Conservation (phyloP, 2,113 vertebrate species). For the Peromyscus polionotus region DNA sequence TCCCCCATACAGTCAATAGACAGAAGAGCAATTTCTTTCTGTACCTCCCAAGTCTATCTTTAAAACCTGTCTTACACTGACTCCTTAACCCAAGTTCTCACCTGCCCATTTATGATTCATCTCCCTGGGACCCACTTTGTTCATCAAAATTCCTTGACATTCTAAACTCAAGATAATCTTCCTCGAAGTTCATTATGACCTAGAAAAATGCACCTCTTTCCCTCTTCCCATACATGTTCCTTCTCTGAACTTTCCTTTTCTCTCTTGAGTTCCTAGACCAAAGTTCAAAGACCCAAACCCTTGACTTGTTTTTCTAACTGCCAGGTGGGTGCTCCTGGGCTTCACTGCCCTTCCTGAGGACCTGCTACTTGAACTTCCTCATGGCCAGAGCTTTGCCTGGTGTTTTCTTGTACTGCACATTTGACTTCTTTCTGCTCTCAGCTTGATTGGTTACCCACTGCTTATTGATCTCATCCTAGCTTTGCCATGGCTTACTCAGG, state of each 20-base stretch:
- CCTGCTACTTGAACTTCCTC: not conserved
- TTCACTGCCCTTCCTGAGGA: too few species aligned
- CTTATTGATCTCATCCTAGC: not conserved
- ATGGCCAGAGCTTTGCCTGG: not conserved
- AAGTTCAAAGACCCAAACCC: not conserved
- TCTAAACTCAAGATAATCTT: not conserved
- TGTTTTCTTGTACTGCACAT: not conserved
- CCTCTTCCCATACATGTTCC: fast-evolving
- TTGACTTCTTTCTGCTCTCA: not conserved
- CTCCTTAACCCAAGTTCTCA: not conserved
- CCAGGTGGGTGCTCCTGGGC: not conserved
- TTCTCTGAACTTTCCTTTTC: not conserved
- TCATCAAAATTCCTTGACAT: not conserved
- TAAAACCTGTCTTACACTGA: not conserved
- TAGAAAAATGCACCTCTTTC: not conserved
- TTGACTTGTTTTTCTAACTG: not conserved
- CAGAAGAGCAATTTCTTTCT: not conserved
- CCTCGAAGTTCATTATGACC: not conserved
- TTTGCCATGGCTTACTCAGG: not conserved
- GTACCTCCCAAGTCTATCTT: not conserved
- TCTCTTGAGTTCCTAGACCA: not conserved
- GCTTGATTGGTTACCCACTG: not conserved
- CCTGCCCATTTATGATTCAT: not conserved
- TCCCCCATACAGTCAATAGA: not conserved
- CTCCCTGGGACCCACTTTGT: not conserved